phyloP scores from a whole-genome alignment of 2,888 invertebrate species.

The Gryllus longicercus region DNA sequence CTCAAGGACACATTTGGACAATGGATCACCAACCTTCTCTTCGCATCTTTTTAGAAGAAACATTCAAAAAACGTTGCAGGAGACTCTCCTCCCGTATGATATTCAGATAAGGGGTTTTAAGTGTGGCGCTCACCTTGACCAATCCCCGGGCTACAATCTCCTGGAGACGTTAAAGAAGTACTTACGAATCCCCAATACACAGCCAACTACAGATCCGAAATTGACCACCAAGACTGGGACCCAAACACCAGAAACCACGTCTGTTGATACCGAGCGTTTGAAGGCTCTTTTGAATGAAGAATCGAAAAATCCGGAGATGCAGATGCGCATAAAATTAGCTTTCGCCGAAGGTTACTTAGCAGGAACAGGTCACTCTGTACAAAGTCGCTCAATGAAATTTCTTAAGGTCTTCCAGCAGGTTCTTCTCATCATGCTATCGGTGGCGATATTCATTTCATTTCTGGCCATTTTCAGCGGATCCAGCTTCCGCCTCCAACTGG shows the following conservation, averaged over 20 bases:
- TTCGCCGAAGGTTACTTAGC: conserved; percentile 49
- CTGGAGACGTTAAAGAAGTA: too few relatives aligned
- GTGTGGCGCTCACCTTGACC: too few relatives aligned
- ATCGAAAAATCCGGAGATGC: not conserved
- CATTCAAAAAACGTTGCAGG: too few relatives aligned
- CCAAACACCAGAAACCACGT: not conserved
- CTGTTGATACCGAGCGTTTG: not conserved
- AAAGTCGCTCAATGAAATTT: conserved; percentile 51
- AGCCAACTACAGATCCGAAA: too few relatives aligned
- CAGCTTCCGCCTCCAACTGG: not conserved
- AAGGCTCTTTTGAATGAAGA: not conserved
- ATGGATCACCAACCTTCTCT: too few relatives aligned
- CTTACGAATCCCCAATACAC: too few relatives aligned
- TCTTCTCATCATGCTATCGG: conserved; percentile 61
- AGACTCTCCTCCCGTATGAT: too few relatives aligned
- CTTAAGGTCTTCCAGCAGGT: conserved; percentile 72
- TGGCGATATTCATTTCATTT: conserved; percentile 65
- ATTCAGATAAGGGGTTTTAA: too few relatives aligned
- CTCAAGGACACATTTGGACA: too few relatives aligned
- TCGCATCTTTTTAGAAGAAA: too few relatives aligned
- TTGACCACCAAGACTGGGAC: too few relatives aligned
- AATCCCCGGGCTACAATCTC: too few relatives aligned
- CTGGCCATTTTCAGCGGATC: conserved; percentile 41
- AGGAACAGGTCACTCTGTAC: conserved; percentile 43
- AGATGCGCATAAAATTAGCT: not conserved